phyloP scores from a whole-genome alignment of 2,113 vertebrate species.

The Pseudonaja textilis region DNA sequence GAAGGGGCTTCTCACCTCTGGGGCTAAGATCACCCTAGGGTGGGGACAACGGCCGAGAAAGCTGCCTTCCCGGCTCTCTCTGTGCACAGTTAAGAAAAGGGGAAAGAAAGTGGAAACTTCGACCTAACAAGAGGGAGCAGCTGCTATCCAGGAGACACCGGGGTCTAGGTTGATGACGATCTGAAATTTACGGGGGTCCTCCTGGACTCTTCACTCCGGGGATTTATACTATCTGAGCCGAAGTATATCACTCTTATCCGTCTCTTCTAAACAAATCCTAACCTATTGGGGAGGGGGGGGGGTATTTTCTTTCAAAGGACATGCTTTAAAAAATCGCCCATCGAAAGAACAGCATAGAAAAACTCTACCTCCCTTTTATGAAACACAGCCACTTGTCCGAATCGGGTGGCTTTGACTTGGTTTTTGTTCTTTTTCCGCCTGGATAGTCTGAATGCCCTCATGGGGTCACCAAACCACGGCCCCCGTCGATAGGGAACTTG shows the following conservation, averaged over 20 bases:
- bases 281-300: background rate
- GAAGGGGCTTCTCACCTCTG: too few relatives aligned
- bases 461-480: background rate
- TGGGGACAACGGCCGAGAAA: too few relatives aligned
- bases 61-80: background rate
- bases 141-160: background rate
- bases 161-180: background rate
- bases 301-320: background rate
- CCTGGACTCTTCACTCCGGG: background rate
- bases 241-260: background rate
- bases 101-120: background rate
- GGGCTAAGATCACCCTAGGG: too few relatives aligned
- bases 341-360: background rate
- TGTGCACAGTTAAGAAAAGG: background rate
- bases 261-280: background rate
- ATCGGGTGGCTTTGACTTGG: background rate
- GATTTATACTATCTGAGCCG: background rate
- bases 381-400: background rate
- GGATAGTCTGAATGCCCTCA: background rate
- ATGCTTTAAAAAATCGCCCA: background rate
- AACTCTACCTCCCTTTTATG: background rate
- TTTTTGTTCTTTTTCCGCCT: background rate
- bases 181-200: background rate
- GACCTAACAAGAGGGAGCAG: background rate
- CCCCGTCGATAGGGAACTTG: background rate